These are phyloP conservation scores for Cryptocephalus moraei DNA, from an alignment of 2,888 invertebrate species.

Conservation along the genomic window DNA sequence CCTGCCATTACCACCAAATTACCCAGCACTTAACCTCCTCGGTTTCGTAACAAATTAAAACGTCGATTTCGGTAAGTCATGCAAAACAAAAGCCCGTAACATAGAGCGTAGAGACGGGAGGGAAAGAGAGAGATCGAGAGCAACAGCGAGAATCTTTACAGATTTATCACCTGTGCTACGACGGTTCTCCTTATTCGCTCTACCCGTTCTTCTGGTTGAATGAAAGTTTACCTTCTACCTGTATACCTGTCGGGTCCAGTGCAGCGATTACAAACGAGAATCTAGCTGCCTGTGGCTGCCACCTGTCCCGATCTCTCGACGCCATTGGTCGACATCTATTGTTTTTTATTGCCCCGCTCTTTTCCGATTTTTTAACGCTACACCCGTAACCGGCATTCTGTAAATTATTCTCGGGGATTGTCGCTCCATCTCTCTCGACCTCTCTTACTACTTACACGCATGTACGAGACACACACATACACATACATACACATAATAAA, in stretches of 20 bases:
- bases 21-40: no score
- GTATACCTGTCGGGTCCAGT: constrained; percentile 21
- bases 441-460: not conserved
- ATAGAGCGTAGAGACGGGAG: no score
- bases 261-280: constrained; percentile 33
- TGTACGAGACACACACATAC: no score
- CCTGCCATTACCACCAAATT: no score
- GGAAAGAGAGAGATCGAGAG: no score
- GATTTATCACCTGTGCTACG: no score
- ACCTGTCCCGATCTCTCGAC: constrained; percentile 34
- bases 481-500: no score
- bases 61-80: no score
- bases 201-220: constrained; percentile 1
- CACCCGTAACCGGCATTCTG: constrained; percentile 19
- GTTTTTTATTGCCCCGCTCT: constrained; percentile 23
- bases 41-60: no score
- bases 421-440: not conserved
- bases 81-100: no score
- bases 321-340: constrained; percentile 35
- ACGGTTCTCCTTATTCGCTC: no score
- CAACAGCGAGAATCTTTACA: no score
- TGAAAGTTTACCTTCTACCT: constrained; percentile 14
- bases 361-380: constrained; percentile 21
- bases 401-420: constrained; percentile 17
- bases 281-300: constrained; percentile 34